phyloP scores from a whole-genome alignment of 2,888 invertebrate species.

The Orgyia antiqua region DNA sequence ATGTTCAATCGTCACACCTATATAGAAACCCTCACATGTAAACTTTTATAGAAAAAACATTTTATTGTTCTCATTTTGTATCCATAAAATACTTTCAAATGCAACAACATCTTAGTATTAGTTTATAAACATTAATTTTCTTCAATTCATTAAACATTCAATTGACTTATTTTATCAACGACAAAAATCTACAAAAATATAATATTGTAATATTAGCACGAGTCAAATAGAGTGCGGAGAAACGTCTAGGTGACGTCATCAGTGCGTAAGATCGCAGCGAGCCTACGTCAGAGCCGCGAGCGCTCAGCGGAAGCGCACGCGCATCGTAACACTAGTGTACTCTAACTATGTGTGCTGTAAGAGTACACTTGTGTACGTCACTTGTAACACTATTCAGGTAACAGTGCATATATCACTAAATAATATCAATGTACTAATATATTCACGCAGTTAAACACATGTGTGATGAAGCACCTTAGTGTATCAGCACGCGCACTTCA shows the following conservation, averaged over 20 bases:
- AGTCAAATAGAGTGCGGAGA: conserved; percentile 52
- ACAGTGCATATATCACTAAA: no score
- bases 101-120: conserved; percentile 77
- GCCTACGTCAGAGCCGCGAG: conserved; percentile 4
- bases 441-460: no score
- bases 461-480: no score
- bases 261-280: conserved; percentile 16
- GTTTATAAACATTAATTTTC: conserved; percentile 71
- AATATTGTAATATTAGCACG: conserved; percentile 69
- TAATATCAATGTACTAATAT: no score
- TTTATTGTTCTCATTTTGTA: conserved; percentile 76
- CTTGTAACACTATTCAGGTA: no score
- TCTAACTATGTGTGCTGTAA: no score
- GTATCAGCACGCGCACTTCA: not conserved
- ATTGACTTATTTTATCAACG: conserved; percentile 76
- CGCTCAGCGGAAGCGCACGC: not conserved
- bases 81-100: conserved; percentile 77
- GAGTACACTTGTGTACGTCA: no score
- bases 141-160: conserved; percentile 75
- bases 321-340: not conserved
- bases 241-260: conserved; percentile 35
- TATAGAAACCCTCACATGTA: conserved; percentile 65
- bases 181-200: conserved; percentile 77
- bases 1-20: conserved; percentile 56
- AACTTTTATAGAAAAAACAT: conserved; percentile 75